phyloP scores from a whole-genome alignment of 2,113 vertebrate species.

The Gavia stellata region DNA sequence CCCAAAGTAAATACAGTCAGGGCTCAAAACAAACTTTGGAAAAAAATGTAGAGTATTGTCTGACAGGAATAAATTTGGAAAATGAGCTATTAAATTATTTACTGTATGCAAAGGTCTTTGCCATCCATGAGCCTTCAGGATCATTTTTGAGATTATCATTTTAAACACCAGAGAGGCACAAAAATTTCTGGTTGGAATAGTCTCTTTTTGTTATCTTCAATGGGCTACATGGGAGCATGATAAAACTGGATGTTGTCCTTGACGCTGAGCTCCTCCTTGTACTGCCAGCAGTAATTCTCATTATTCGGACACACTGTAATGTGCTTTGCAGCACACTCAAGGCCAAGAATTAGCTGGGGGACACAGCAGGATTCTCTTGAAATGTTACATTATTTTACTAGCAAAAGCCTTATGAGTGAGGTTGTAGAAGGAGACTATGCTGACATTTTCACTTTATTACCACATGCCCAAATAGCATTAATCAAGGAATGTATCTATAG shows the following conservation, averaged over 20 bases:
- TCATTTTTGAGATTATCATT: not conserved
- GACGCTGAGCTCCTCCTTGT: not conserved
- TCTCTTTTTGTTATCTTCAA: not conserved
- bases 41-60: not conserved
- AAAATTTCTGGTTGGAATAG: not conserved
- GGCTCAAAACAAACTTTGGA: not conserved
- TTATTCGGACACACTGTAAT: not conserved
- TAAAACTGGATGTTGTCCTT: not conserved
- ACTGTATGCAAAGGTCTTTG: not conserved
- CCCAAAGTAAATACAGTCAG: not conserved
- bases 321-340: not conserved
- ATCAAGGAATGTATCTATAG: not conserved
- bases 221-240: not conserved
- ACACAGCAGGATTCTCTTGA: not conserved
- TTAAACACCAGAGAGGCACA: not conserved
- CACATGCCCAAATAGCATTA: not conserved
- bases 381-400: not conserved
- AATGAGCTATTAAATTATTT: not conserved
- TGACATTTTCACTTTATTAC: not conserved
- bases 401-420: not conserved
- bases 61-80: not conserved
- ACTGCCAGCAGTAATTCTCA: not conserved
- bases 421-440: not conserved
- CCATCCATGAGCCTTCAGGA: not conserved
- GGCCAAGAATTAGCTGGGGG: not conserved